Evolutionary conservation across 2,888 invertebrate genomes (phyloP).

Genomic region (Cheilosia pagana): DNA sequence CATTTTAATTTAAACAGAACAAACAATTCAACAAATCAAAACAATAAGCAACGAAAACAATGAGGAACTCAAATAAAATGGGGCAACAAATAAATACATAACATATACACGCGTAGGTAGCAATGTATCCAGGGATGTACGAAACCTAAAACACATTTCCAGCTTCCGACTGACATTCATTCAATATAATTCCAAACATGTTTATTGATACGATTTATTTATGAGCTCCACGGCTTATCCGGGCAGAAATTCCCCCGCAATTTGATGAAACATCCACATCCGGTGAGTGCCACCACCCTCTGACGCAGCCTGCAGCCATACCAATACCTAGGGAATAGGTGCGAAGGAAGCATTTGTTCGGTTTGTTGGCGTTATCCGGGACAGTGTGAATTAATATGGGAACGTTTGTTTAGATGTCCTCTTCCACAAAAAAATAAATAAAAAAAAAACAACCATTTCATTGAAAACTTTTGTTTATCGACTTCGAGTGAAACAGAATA

Average conservation of each 20-base stretch:
- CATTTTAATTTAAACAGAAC: constrained; percentile 53
- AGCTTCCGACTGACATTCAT: constrained; percentile 57
- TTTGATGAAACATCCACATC: constrained; percentile 46
- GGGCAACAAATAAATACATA: constrained; percentile 16
- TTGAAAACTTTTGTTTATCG: constrained; percentile 64
- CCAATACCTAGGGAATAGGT: constrained; percentile 31
- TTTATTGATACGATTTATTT: constrained; percentile 74
- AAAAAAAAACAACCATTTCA: constrained; percentile 29
- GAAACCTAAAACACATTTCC: constrained; percentile 51
- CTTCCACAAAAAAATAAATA: constrained; percentile 4
- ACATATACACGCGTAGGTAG: background rate
- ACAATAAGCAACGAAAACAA: constrained; percentile 39
- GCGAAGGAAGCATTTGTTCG: constrained; percentile 58
- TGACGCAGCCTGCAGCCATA: constrained; percentile 13
- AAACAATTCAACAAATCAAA: background rate
- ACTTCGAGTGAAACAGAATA: constrained; percentile 23
- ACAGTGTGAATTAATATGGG: constrained; percentile 56
- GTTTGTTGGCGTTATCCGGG: constrained; percentile 47
- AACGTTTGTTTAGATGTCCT: constrained; percentile 53
- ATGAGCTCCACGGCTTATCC: constrained; percentile 63
- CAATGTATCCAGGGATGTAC: background rate
- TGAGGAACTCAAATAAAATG: constrained; percentile 1
- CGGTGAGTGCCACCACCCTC: constrained; percentile 19
- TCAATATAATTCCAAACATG: constrained; percentile 64
- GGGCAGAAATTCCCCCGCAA: constrained; percentile 45